These are phyloP conservation scores for Eristalis tenax DNA, from an alignment of 2,888 invertebrate genomes.

Conservation along the genomic window DNA sequence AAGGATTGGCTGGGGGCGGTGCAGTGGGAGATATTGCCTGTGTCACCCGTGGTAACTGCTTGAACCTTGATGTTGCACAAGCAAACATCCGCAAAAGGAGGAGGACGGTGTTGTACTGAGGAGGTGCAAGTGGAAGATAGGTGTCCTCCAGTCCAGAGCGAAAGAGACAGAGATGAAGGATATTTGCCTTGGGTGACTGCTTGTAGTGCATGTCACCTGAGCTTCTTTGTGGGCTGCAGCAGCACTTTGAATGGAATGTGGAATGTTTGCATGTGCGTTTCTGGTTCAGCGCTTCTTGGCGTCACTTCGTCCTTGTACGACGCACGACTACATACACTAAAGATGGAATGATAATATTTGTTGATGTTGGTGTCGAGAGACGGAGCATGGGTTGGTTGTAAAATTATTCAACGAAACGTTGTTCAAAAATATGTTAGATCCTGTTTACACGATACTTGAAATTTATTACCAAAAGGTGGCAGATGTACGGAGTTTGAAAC, in stretches of 20 bases:
- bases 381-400: constrained; percentile 37
- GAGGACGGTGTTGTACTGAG: not conserved
- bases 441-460: constrained; percentile 60
- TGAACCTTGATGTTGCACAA: constrained; percentile 49
- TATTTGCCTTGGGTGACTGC: constrained; percentile 49
- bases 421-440: constrained; percentile 60
- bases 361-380: constrained; percentile 25
- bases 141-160: constrained; percentile 9
- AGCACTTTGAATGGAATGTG: constrained; percentile 22
- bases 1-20: too few relatives aligned
- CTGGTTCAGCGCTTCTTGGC: constrained; percentile 68
- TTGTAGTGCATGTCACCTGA: constrained; percentile 56
- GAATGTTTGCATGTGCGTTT: constrained; percentile 61
- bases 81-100: constrained; percentile 26
- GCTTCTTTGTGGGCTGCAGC: constrained; percentile 29
- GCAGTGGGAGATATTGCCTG: not conserved
- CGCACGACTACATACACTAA: constrained; percentile 15
- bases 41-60: constrained; percentile 34
- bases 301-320: constrained; percentile 55
- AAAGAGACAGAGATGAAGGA: not conserved
- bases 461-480: constrained; percentile 47
- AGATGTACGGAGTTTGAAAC: constrained; percentile 27
- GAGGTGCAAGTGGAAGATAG: constrained; percentile 20
- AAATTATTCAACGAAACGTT: constrained; percentile 65
- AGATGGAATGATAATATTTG: constrained; percentile 64